phyloP scores from a whole-genome alignment of 1,140 invertebrate genomes.

The Halesus radiatus region DNA sequence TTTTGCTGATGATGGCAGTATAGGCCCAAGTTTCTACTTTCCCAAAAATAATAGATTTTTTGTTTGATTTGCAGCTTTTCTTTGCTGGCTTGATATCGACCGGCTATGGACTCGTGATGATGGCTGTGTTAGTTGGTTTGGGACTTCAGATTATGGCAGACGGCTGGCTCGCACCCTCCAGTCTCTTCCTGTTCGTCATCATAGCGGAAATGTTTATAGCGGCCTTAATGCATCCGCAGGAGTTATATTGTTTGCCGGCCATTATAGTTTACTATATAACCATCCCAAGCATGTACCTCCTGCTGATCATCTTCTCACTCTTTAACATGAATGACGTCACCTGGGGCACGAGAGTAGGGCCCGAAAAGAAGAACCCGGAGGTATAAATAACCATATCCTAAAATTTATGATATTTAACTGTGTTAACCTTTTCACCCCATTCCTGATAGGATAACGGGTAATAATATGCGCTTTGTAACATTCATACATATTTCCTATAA shows the following conservation, averaged over 20 bases:
- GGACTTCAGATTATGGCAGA: constrained; percentile 96
- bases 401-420: neutral
- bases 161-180: constrained; percentile 93
- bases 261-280: constrained; percentile 95
- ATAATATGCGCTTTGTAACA: too few species aligned
- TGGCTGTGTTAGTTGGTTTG: constrained; percentile 98
- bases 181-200: constrained; percentile 96
- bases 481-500: too few species aligned
- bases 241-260: constrained; percentile 97
- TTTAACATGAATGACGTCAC: constrained; percentile 98
- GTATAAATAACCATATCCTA: constrained; percentile 64
- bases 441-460: too few species aligned
- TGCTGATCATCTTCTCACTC: constrained; percentile 96
- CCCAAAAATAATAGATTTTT: constrained; percentile 2
- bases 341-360: constrained; percentile 98
- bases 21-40: too few species aligned
- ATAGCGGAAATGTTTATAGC: constrained; percentile 96
- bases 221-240: constrained; percentile 97
- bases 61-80: constrained; percentile 77
- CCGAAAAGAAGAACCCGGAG: constrained; percentile 95
- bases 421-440: too few species aligned
- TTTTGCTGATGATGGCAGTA: too few species aligned
- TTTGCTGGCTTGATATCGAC: constrained; percentile 96
- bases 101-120: constrained; percentile 97
- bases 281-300: constrained; percentile 98